phyloP scores from a whole-genome alignment of 2,113 vertebrate genomes.

The Mirza zaza region DNA sequence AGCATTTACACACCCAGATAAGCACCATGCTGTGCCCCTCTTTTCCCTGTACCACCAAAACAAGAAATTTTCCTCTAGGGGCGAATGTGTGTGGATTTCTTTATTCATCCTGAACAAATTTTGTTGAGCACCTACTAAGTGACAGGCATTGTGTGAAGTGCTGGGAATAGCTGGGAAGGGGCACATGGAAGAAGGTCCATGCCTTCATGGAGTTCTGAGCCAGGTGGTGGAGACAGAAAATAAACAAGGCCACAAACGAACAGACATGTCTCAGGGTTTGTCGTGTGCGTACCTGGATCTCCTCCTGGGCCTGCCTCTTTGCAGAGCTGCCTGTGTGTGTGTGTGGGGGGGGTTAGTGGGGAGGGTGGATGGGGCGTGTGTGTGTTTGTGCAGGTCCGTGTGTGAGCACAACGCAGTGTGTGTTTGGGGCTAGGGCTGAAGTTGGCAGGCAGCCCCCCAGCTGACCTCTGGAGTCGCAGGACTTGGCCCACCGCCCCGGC shows the following conservation, averaged over 20 bases:
- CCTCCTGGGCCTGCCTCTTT: not conserved
- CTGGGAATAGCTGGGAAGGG: not conserved
- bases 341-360: not conserved
- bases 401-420: not conserved
- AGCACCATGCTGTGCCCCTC: not conserved
- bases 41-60: not conserved
- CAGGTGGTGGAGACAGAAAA: not conserved
- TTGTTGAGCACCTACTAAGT: not conserved
- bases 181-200: not conserved
- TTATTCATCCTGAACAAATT: not conserved
- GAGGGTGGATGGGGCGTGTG: not conserved
- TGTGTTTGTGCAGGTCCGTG: not conserved
- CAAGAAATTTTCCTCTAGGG: not conserved
- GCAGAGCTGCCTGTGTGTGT: not conserved
- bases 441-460: slow-evolving; percentile 77
- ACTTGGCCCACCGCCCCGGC: not conserved
- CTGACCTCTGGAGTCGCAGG: slow-evolving; percentile 65
- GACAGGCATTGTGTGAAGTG: not conserved
- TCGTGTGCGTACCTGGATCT: not conserved
- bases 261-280: fast-evolving
- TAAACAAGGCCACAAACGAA: not conserved
- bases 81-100: not conserved
- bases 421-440: slow-evolving; percentile 61
- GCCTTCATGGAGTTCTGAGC: not conserved
- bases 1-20: fast-evolving